Base-by-base conservation (phyloP, 2,113 vertebrate species). In the Pseudorasbora parva region DNA sequence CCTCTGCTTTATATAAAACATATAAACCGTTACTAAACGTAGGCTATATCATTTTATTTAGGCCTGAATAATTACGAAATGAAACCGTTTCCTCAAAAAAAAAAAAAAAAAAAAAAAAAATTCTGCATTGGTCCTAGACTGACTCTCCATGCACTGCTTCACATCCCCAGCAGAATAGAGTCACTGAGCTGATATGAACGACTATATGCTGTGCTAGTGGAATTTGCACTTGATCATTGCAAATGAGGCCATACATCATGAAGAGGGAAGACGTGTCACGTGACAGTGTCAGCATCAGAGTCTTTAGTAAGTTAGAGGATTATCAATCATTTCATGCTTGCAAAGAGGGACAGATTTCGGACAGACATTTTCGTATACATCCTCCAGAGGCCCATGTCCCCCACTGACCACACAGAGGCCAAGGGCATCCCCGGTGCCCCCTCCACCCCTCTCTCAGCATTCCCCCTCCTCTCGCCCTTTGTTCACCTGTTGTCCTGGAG, bases 401-500 rank as follows among this genome's bases (percentile, higher is more conserved):
- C 87, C 89, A 92, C 90, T 93, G 93, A 94, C 92, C 92, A 92
- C 84, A 60, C 89, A 88, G 89, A 93, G 91, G 92, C 91, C 93
- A 94, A 92, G 93, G 93, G 93, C 93, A 91, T 83, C 85, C 82
- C 78, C 69, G 74, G 59, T 69, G 81, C 83, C 82, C 78, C 59
- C 77, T 49, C 10, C 51, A 68, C 47, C 59, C 64, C 86, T 81
- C 59, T 81, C 71, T 85, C 83, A 89, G 72, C 92, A 93, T 93
- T 93, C 93, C 90, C 88, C 83, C 69, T 72, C 64, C 86, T 81
- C 54, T 79, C 71, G 84, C 90, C 87, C 92, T 91, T 94, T 94
- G 92, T 94, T 88, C 90, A 91, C 88, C 90, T 93, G 93, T 94
- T 94, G 94, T 93, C 92, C 85, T 83, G 92, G 93, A 91, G 92